Conservation (phyloP, 1,140 invertebrate genomes). For the Thaumatotibia leucotreta region DNA sequence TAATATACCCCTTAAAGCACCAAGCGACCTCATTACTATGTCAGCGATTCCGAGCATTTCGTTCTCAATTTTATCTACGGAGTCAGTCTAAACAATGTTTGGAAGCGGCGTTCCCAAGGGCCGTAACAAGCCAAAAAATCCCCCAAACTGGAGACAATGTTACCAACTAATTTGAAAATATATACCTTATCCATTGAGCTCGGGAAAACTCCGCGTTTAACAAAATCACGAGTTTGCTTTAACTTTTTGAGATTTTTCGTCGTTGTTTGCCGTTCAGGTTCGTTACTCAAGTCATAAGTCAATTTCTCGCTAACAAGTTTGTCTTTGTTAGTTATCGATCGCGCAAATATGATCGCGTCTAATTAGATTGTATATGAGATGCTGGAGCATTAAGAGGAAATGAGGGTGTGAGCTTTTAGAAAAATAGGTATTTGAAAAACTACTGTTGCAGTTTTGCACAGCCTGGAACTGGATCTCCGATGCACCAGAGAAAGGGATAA, state of each 20-base stretch:
- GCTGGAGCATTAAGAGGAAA: not conserved
- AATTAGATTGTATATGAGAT: not conserved
- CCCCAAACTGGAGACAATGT: not conserved
- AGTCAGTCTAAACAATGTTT: not conserved
- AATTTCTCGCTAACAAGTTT: not conserved
- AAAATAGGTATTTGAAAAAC: too few species aligned
- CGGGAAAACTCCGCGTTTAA: not conserved
- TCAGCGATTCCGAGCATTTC: not conserved
- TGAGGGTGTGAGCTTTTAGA: not conserved
- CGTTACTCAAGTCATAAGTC: not conserved
- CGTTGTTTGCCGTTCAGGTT: not conserved
- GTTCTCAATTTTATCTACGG: not conserved
- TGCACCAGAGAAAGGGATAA: too few species aligned
- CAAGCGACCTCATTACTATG: not conserved
- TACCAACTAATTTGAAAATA: constrained; percentile 2
- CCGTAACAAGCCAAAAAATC: not conserved
- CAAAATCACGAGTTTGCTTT: not conserved
- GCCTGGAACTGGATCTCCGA: too few species aligned
- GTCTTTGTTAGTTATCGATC: not conserved
- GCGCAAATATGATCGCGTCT: not conserved
- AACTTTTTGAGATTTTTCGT: not conserved
- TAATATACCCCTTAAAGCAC: not conserved
- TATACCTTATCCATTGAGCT: not conserved
- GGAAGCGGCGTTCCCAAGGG: not conserved
- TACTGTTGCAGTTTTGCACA: too few species aligned